Evolutionary conservation across 2,888 invertebrate genomes (phyloP).

Genomic region (Anoplius nigerrimus): DNA sequence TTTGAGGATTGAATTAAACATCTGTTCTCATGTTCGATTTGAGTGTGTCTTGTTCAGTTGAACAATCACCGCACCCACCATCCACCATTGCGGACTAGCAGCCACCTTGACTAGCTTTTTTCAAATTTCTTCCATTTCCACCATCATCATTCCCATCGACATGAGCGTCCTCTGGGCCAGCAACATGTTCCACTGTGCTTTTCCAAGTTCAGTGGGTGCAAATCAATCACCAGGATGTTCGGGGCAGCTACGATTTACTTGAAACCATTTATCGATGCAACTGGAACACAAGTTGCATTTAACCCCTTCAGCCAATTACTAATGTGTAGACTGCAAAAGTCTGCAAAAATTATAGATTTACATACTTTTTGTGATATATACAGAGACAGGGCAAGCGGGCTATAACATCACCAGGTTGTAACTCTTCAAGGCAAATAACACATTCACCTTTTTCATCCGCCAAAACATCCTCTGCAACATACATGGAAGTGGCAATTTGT

Average conservation of each 20-base stretch:
- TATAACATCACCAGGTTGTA: constrained; percentile 96
- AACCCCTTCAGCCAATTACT: too few species aligned
- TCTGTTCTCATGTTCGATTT: constrained; percentile 63
- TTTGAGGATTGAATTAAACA: constrained; percentile 63
- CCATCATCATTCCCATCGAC: constrained; percentile 51
- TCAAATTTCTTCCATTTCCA: constrained; percentile 49
- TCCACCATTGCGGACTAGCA: constrained; percentile 73
- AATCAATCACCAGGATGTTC: constrained; percentile 96
- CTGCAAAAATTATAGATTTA: constrained; percentile 39
- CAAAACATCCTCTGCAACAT: constrained; percentile 90
- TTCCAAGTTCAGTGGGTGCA: constrained; percentile 55
- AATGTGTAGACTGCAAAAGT: too few species aligned
- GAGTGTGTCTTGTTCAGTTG: constrained; percentile 62
- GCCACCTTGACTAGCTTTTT: constrained; percentile 74
- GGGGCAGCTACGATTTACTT: constrained; percentile 98
- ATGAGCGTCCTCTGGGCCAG: constrained; percentile 58
- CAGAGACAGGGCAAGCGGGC: constrained; percentile 99
- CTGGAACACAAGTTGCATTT: too few species aligned
- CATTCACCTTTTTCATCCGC: constrained; percentile 98
- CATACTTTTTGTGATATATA: constrained; percentile 98
- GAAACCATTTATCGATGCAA: constrained; percentile 99
- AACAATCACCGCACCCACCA: constrained; percentile 64
- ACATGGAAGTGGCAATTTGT: too few species aligned
- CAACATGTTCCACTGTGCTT: constrained; percentile 63
- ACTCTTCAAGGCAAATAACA: constrained; percentile 98